phyloP scores from a whole-genome alignment of 2,113 vertebrate genomes.

The Emydocephalus ijimae region DNA sequence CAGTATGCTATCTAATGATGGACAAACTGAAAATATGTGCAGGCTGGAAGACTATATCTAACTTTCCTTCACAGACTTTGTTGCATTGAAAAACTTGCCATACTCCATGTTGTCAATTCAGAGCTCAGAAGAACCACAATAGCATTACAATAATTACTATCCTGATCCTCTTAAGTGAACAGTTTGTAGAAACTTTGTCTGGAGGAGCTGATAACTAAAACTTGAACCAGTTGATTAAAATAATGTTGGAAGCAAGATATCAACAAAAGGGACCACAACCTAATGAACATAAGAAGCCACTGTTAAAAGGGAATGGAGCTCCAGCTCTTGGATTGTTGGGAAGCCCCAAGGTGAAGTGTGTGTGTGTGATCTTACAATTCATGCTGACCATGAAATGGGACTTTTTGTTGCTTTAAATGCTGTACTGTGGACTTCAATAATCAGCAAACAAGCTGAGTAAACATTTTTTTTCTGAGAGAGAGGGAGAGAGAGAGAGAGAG shows the following conservation, averaged over 20 bases:
- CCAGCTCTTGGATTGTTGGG: neutral
- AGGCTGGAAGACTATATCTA: neutral
- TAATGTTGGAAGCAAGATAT: neutral
- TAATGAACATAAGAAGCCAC: neutral
- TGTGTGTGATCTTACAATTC: neutral
- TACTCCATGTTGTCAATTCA: neutral
- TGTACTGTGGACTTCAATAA: too few relatives aligned
- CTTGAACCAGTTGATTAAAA: neutral
- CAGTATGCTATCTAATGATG: neutral
- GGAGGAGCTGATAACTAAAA: neutral
- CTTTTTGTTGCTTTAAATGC: neutral
- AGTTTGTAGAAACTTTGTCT: neutral
- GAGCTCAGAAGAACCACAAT: neutral
- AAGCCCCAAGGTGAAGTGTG: neutral
- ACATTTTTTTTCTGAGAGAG: neutral
- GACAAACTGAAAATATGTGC: neutral
- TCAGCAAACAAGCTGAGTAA: neutral
- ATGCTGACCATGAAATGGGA: neutral
- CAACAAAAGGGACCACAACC: neutral
- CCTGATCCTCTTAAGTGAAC: neutral
- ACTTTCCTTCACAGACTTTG: neutral
- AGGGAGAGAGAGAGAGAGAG: neutral
- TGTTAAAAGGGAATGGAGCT: neutral
- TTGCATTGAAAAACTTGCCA: neutral
- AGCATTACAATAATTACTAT: neutral